A percentile compares a stretch with the other conserved stretches of the same genome.
phyloP scores from a whole-genome alignment of 1,140 invertebrate genomes.

The Drosophila fuyamai region DNA sequence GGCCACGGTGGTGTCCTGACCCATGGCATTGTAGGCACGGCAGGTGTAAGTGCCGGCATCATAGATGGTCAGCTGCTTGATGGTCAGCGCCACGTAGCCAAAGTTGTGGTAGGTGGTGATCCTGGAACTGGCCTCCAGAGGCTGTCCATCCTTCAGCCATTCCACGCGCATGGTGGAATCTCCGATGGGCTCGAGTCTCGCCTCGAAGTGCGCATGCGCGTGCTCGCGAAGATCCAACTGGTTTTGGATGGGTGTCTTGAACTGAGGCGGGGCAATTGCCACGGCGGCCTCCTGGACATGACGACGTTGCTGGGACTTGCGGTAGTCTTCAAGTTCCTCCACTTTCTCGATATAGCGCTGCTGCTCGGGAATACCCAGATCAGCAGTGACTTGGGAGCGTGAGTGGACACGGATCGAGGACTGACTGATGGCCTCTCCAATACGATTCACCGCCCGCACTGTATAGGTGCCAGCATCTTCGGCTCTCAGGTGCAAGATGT shows the following conservation, averaged over 20 bases:
- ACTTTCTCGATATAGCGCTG: slow-evolving; percentile 96
- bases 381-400: slow-evolving; percentile 91
- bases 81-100: slow-evolving; percentile 97
- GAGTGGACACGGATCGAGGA: slow-evolving; percentile 91
- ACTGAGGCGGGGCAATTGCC: slow-evolving; percentile 92
- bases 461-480: slow-evolving; percentile 97
- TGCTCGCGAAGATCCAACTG: slow-evolving; percentile 95
- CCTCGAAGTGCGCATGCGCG: slow-evolving; percentile 98
- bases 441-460: slow-evolving; percentile 94
- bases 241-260: slow-evolving; percentile 96
- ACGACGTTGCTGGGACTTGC: slow-evolving; percentile 90
- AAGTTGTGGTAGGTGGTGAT: slow-evolving; percentile 98
- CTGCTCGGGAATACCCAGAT: slow-evolving; percentile 96
- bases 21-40: slow-evolving; percentile 93
- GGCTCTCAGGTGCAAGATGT: slow-evolving; percentile 97
- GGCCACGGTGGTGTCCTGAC: slow-evolving; percentile 94
- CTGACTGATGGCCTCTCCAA: slow-evolving; percentile 93
- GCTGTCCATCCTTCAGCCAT: slow-evolving; percentile 97
- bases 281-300: slow-evolving; percentile 92
- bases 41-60: slow-evolving; percentile 97
- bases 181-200: slow-evolving; percentile 95
- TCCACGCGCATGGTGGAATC: slow-evolving; percentile 96
- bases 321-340: slow-evolving; percentile 96
- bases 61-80: slow-evolving; percentile 95
- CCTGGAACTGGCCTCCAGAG: slow-evolving; percentile 95